phyloP scores from a whole-genome alignment of 2,113 vertebrate genomes.

The Hippocampus abdominalis region DNA sequence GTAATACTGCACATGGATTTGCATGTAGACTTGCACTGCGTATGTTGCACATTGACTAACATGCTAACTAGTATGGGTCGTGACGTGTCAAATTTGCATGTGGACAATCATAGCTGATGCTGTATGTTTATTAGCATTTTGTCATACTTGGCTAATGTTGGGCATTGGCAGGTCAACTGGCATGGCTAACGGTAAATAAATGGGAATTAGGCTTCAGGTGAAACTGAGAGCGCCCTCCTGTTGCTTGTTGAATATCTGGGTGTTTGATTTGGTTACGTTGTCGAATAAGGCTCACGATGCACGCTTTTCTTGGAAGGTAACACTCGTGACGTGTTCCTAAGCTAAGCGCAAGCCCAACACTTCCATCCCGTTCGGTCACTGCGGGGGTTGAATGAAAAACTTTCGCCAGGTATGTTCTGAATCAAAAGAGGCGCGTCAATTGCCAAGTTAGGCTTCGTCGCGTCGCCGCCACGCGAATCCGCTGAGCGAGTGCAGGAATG shows the following conservation, averaged over 20 bases:
- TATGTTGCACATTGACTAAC: not conserved
- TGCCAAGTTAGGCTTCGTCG: not conserved
- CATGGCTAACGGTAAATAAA: not conserved
- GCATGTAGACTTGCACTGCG: not conserved
- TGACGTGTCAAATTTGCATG: not conserved
- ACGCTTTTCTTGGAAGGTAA: too few species aligned
- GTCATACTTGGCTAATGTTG: not conserved
- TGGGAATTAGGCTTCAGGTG: not conserved
- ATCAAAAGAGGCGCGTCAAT: not conserved
- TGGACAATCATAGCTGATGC: not conserved
- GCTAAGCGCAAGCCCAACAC: not conserved
- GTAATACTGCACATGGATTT: not conserved
- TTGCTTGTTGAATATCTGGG: not conserved
- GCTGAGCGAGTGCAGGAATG: conserved; percentile 2
- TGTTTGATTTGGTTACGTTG: not conserved
- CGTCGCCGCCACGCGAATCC: conserved; percentile 5
- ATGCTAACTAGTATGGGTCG: not conserved
- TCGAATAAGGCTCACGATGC: too few species aligned
- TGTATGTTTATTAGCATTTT: not conserved
- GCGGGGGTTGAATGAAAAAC: not conserved
- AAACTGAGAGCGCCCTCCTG: not conserved
- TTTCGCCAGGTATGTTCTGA: not conserved
- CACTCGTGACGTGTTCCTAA: not conserved
- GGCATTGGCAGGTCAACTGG: not conserved
- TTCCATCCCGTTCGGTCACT: not conserved